Percentiles rank a stretch among this genome's conserved stretches.
Conservation (phyloP, 2,888 invertebrate species). For the Eurois occulta region DNA sequence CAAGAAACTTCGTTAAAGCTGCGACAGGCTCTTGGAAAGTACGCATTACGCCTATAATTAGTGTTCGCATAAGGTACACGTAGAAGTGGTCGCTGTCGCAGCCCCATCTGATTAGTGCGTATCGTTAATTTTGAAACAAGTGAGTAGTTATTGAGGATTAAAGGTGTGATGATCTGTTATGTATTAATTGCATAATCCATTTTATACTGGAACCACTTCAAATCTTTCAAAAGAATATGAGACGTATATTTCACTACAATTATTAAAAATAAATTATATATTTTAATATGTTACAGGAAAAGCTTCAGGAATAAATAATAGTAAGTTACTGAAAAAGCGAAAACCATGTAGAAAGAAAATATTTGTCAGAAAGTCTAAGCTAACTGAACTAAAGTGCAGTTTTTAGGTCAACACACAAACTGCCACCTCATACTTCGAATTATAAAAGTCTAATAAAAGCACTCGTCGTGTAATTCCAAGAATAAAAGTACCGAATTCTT, state of each 20-base stretch:
- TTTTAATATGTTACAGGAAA: neutral
- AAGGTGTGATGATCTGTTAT: neutral
- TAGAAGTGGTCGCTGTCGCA: too few relatives aligned
- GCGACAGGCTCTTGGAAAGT: too few relatives aligned
- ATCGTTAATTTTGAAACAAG: too few relatives aligned
- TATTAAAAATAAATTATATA: slow-evolving; percentile 10
- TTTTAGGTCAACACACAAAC: slow-evolving; percentile 13
- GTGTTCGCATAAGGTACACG: too few relatives aligned
- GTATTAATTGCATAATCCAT: neutral
- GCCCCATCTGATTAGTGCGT: too few relatives aligned
- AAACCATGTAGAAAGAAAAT: neutral
- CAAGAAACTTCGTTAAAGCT: too few relatives aligned
- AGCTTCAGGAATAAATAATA: slow-evolving; percentile 8
- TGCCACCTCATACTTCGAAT: slow-evolving; percentile 24
- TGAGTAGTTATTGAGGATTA: too few relatives aligned
- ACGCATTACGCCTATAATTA: too few relatives aligned
- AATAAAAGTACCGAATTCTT: slow-evolving; percentile 29
- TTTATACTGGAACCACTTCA: neutral
- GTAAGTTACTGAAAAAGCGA: slow-evolving; percentile 10
- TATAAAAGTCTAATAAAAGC: slow-evolving; percentile 25
- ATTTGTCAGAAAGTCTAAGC: neutral
- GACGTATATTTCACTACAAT: neutral
- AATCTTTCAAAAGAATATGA: neutral
- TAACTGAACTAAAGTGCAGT: slow-evolving; percentile 8
- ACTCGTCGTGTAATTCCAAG: slow-evolving; percentile 20